These are phyloP conservation scores for Oeneis ivallda DNA, from an alignment of 2,888 invertebrate species.

Conservation along the genomic window DNA sequence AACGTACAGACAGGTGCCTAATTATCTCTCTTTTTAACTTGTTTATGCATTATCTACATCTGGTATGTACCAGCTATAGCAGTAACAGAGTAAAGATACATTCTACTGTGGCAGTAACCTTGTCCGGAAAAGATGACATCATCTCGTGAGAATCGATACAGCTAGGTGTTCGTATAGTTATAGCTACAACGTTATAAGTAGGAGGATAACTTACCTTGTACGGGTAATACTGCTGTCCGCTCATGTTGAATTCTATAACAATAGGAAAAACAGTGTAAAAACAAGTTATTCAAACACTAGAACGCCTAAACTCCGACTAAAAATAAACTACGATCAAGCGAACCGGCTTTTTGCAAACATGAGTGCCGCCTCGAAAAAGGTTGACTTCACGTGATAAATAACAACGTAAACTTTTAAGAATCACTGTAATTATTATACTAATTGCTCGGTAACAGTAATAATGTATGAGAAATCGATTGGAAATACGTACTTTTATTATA, in stretches of 20 bases:
- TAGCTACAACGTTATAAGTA: slow-evolving; percentile 46
- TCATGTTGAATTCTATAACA: slow-evolving; percentile 82
- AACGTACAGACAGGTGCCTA: neutral
- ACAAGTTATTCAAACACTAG: slow-evolving; percentile 47
- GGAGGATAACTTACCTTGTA: slow-evolving; percentile 87
- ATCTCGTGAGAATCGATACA: slow-evolving; percentile 66
- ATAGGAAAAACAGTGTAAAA: slow-evolving; percentile 50
- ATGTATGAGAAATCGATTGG: slow-evolving; percentile 18
- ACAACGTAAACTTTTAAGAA: slow-evolving; percentile 6
- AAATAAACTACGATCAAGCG: slow-evolving; percentile 62
- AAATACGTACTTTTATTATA: slow-evolving; percentile 64
- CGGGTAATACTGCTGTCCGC: slow-evolving; percentile 91
- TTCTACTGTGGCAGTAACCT: slow-evolving; percentile 47
- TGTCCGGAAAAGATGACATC: slow-evolving; percentile 72
- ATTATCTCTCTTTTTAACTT: slow-evolving; percentile 16
- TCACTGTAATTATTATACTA: neutral
- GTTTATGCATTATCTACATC: slow-evolving; percentile 33
- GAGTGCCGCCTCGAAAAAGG: slow-evolving; percentile 25
- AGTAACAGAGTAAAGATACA: no score
- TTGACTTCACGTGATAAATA: slow-evolving; percentile 8
- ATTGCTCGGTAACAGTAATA: neutral
- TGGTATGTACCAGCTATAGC: slow-evolving; percentile 35
- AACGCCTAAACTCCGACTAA: slow-evolving; percentile 47
- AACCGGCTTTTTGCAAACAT: slow-evolving; percentile 63
- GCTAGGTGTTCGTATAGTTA: slow-evolving; percentile 38